Conservation (phyloP, 2,888 invertebrate genomes). For the Amaurobius ferox region DNA sequence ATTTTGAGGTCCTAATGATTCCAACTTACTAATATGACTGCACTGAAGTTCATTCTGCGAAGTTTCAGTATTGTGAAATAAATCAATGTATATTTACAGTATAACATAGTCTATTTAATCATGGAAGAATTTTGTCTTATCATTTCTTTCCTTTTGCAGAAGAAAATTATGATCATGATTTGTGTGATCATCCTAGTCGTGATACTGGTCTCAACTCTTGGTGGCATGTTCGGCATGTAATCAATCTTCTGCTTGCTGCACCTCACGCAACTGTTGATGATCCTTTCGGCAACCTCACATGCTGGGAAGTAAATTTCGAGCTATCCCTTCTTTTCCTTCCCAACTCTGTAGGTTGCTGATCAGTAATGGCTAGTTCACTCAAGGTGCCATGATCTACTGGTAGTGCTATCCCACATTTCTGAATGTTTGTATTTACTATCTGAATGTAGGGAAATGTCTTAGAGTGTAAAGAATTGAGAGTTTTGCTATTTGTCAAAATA, state of each 20-base stretch:
- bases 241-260: conserved; percentile 60
- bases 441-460: conserved; percentile 51
- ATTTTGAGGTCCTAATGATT: too few relatives aligned
- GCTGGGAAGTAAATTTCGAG: conserved; percentile 55
- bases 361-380: conserved; percentile 65
- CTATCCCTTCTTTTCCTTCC: conserved; percentile 56
- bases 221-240: conserved; percentile 71
- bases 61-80: too few relatives aligned
- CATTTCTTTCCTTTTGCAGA: conserved; percentile 87
- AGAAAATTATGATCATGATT: conserved; percentile 95
- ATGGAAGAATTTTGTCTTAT: too few relatives aligned
- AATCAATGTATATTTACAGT: too few relatives aligned
- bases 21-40: too few relatives aligned
- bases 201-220: conserved; percentile 81
- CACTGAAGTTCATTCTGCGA: too few relatives aligned
- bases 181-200: conserved; percentile 89
- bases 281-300: conserved; percentile 56
- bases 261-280: conserved; percentile 48
- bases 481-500: background rate
- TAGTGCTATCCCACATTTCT: conserved; percentile 71
- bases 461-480: conserved; percentile 31
- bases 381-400: conserved; percentile 69
- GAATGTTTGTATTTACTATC: conserved; percentile 61
- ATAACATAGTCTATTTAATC: too few relatives aligned
- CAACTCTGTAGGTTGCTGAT: conserved; percentile 62